Evolutionary conservation across 2,888 invertebrate species (phyloP).

Genomic region (Lobophora halterata): DNA sequence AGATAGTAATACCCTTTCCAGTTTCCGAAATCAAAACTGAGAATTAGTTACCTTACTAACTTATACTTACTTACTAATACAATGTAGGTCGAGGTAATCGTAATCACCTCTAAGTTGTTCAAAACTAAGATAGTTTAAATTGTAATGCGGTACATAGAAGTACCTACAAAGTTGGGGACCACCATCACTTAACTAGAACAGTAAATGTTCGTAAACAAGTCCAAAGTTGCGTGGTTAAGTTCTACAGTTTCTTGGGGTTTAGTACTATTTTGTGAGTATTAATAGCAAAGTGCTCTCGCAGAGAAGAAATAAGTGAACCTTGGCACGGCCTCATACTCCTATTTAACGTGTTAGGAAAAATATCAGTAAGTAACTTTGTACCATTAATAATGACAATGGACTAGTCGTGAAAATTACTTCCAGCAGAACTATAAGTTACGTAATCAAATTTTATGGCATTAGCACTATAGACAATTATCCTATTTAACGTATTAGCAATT

Average conservation of each 20-base stretch:
- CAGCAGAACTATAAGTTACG: too few relatives aligned
- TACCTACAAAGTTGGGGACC: conserved; percentile 54
- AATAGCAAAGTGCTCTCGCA: conserved; percentile 51
- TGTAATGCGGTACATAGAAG: conserved; percentile 46
- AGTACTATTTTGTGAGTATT: conserved; percentile 56
- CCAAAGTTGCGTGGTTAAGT: conserved; percentile 72
- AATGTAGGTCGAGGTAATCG: conserved; percentile 32
- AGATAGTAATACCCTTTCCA: conserved; percentile 25
- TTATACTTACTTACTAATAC: conserved; percentile 21
- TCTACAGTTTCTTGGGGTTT: conserved; percentile 59
- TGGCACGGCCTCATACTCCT: too few relatives aligned
- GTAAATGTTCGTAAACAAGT: conserved; percentile 68
- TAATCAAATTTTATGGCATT: too few relatives aligned
- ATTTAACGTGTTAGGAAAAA: too few relatives aligned
- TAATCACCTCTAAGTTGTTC: conserved; percentile 44
- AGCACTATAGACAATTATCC: too few relatives aligned
- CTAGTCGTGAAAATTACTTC: too few relatives aligned
- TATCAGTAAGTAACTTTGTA: too few relatives aligned
- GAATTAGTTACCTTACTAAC: conserved; percentile 21
- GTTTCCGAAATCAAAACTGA: conserved; percentile 13
- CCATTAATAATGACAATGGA: too few relatives aligned
- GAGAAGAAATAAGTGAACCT: too few relatives aligned
- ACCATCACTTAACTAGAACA: conserved; percentile 66
- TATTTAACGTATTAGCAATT: too few relatives aligned
- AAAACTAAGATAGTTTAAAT: conserved; percentile 54